Evolutionary conservation across 1,140 invertebrate species (phyloP).

Genomic region (Arion vulgaris): DNA sequence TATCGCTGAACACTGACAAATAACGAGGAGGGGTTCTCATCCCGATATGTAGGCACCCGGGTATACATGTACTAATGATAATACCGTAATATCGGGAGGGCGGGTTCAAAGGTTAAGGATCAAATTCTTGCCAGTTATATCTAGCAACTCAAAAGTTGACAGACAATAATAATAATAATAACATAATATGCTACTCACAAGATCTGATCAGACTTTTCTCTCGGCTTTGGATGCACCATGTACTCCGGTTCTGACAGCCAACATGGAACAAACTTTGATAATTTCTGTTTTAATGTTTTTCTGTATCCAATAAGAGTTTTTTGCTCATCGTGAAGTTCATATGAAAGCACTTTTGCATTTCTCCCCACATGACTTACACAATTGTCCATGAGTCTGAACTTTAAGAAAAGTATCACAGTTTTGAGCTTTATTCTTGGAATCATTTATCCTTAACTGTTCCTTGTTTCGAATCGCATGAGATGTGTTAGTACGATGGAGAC

Average conservation of each 20-base stretch:
- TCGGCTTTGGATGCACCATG: constrained; percentile 42
- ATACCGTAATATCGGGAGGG: too few species aligned
- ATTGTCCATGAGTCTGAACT: background rate
- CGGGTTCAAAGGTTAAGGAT: too few species aligned
- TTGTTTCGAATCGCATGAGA: background rate
- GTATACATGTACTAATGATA: too few species aligned
- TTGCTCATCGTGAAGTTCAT: background rate
- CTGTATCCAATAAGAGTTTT: background rate
- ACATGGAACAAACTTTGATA: constrained; percentile 4
- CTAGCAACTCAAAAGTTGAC: too few species aligned
- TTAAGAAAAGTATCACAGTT: background rate
- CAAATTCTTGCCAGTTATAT: too few species aligned
- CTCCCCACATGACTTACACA: constrained; percentile 6
- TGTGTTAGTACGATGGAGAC: background rate
- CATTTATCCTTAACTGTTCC: background rate
- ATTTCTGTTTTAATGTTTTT: background rate
- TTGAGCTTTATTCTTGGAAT: background rate
- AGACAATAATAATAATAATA: too few species aligned
- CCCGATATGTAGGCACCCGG: too few species aligned
- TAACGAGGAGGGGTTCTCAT: too few species aligned
- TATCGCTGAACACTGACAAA: too few species aligned
- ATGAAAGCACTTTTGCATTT: background rate
- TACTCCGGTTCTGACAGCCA: constrained; percentile 48
- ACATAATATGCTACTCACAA: background rate
- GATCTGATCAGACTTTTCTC: constrained; percentile 9